A percentile compares a stretch with the other conserved stretches of the same genome.
Conservation (phyloP, 2,888 invertebrate species). For the Epiblema foenella region DNA sequence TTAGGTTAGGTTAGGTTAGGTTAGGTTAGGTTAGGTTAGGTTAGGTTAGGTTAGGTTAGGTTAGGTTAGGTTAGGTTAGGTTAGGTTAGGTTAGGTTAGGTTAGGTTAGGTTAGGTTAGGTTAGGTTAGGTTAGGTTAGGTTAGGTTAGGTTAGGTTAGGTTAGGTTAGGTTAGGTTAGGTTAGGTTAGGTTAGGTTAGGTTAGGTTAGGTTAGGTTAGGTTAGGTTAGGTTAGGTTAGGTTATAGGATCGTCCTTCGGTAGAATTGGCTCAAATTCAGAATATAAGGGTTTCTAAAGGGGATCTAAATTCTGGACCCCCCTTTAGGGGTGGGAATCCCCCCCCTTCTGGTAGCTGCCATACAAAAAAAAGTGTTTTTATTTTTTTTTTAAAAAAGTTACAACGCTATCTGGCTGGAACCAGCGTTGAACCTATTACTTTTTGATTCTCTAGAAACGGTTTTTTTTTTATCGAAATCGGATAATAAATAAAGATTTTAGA, state of each 20-base stretch:
- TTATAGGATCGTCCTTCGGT: constrained; percentile 27
- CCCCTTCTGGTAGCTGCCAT: too few relatives aligned
- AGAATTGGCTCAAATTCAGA: not conserved
- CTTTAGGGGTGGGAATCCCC: too few relatives aligned
- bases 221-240: constrained; percentile 51
- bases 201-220: constrained; percentile 51
- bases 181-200: constrained; percentile 41
- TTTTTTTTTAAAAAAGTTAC: too few relatives aligned
- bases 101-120: constrained; percentile 47
- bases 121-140: constrained; percentile 44
- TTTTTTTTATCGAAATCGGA: too few relatives aligned
- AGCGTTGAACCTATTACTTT: too few relatives aligned
- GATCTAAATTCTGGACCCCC: too few relatives aligned
- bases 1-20: constrained; percentile 46
- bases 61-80: constrained; percentile 44
- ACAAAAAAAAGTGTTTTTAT: too few relatives aligned
- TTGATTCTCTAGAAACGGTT: too few relatives aligned
- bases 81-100: constrained; percentile 42
- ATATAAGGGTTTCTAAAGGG: too few relatives aligned
- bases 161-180: constrained; percentile 44
- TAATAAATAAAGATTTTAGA: too few relatives aligned
- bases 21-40: constrained; percentile 45
- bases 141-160: constrained; percentile 48
- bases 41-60: constrained; percentile 47
- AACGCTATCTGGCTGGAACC: too few relatives aligned